Evolutionary conservation across 2,797 vertebrate genomes (phyloP), one percentile per base, ranked within the genome.

Genomic region (Hypotaenidia okinawae): DNA sequence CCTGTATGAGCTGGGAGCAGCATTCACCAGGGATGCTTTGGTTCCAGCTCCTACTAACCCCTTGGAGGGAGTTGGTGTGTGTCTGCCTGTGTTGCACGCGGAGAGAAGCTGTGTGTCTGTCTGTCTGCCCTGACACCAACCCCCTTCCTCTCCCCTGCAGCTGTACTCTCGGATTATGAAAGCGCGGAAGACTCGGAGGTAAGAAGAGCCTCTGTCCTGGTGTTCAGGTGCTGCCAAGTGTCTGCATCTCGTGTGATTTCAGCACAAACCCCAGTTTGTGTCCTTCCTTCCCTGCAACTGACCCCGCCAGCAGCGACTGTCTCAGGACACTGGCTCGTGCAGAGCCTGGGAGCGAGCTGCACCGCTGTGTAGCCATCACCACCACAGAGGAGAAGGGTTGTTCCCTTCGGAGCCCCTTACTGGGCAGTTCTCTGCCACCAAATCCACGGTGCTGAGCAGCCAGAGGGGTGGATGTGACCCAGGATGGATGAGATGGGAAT

Each of bases 161-260:
- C 99, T 2, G 99, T 99, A 63, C 98, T 99, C 73, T 99, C 99
- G 0, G 99, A 99, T 97, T 99, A 99, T 12, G 99, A 99, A 97
- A 99, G 99, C 33, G 99, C 99, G 1, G 99, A 99, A 66, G 98
- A 99, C 82, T 99, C 99, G 0, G 99, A 99, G 98, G 99, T 99
- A 61, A 98, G 98, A 91, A 47, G 5, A 11, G 6, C 4, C 33
- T n/a, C 70, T 39, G 41, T 39, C 64, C 68, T 59, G 47, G 5
- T 5, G 18, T 8, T 55, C 5, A 3, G 43, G 19, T 35, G 47
- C 54, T 37, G 37, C 33, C 1, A 3, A 6, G 35, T 3, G 47
- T 15, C 61, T 67, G 63, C 49, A 2, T 23, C 49, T 23, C 5
- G 1, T 2, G 1, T 58, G 9, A 55, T 63, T 61, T 43, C 72